phyloP scores from a whole-genome alignment of 2,113 vertebrate species.

The Antechinus flavipes region DNA sequence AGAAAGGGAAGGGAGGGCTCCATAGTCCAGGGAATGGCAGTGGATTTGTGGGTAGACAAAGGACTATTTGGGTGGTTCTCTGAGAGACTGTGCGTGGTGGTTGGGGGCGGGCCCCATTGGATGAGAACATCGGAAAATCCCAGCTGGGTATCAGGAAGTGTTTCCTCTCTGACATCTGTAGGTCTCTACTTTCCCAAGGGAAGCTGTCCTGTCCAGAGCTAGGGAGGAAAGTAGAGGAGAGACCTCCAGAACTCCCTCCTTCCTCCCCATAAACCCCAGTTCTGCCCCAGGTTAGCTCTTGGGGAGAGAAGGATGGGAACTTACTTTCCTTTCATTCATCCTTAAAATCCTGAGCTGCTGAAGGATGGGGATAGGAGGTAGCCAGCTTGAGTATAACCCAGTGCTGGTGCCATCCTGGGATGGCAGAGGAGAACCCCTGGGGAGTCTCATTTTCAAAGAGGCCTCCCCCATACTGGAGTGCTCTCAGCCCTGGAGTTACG shows the following conservation, averaged over 20 bases:
- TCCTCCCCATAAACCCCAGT: neutral
- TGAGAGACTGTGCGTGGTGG: constrained; percentile 31
- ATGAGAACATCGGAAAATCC: constrained; percentile 60
- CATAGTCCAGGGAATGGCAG: neutral
- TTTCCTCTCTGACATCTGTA: constrained; percentile 55
- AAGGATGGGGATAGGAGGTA: neutral
- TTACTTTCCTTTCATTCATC: neutral
- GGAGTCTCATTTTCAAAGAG: neutral
- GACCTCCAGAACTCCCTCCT: neutral
- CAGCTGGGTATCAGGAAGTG: constrained; percentile 64
- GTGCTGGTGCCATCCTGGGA: neutral
- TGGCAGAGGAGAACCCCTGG: neutral
- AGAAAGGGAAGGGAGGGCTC: neutral
- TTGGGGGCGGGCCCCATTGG: neutral
- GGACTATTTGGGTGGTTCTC: constrained; percentile 19
- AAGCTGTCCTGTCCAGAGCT: neutral
- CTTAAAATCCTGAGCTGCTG: neutral
- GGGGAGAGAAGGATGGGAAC: neutral
- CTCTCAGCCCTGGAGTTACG: neutral
- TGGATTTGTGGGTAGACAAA: constrained; percentile 10
- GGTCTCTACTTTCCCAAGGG: neutral
- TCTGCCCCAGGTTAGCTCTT: neutral
- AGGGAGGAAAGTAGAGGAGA: neutral
- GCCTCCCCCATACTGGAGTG: neutral
- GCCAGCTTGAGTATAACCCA: neutral